These are phyloP conservation scores for Anser cygnoides DNA, from an alignment of 2,113 vertebrate genomes.

Conservation along the genomic window DNA sequence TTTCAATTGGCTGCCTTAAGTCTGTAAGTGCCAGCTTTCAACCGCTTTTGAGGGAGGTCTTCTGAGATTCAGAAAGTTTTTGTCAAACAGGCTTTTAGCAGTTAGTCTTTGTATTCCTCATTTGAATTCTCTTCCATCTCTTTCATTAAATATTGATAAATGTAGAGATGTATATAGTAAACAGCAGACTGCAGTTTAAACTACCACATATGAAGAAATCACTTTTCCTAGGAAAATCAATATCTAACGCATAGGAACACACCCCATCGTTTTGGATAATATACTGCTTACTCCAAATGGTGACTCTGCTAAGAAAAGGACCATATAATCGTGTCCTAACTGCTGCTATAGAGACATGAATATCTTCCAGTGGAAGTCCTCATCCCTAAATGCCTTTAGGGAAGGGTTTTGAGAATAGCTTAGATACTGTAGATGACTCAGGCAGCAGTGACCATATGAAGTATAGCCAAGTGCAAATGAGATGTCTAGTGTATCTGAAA, in stretches of 20 bases:
- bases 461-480: neutral
- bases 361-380: neutral
- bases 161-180: neutral
- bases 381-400: neutral
- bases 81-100: neutral
- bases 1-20: neutral
- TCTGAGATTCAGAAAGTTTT: neutral
- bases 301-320: neutral
- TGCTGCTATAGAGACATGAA: neutral
- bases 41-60: neutral
- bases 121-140: neutral
- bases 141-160: neutral
- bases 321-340: neutral
- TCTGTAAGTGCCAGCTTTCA: neutral
- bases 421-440: neutral
- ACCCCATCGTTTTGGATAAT: neutral
- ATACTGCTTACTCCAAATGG: neutral
- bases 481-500: neutral
- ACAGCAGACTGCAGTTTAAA: neutral
- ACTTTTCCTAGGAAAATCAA: neutral
- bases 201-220: neutral
- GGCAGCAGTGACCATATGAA: fast-evolving
- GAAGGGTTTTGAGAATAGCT: neutral
- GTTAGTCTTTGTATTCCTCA: neutral
- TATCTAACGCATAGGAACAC: neutral